Percentiles rank a stretch among this genome's conserved stretches.
Evolutionary conservation across 2,113 vertebrate genomes (phyloP).

Genomic region (Rafetus swinhoei): DNA sequence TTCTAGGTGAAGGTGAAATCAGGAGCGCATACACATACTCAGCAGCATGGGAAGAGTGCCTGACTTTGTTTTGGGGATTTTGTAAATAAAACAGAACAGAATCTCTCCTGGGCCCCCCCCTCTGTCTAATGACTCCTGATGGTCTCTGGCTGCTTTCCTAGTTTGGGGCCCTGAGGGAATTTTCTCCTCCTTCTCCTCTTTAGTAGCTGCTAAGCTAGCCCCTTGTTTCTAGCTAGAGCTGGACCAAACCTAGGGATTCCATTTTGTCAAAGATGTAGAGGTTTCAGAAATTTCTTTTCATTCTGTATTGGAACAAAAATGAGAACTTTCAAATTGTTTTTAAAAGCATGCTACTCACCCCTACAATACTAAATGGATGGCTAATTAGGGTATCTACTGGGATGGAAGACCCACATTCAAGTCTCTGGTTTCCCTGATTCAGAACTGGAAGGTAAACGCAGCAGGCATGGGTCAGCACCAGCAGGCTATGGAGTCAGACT

Average conservation of each 20-base stretch:
- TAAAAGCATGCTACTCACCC: background rate
- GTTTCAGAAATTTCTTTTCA: background rate
- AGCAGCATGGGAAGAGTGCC: background rate
- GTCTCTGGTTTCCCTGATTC: background rate
- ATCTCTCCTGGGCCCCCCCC: background rate
- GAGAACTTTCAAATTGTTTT: background rate
- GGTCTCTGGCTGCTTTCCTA: background rate
- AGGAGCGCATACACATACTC: background rate
- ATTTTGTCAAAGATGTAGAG: background rate
- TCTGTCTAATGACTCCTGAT: background rate
- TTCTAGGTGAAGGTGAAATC: background rate
- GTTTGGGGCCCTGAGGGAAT: accelerated
- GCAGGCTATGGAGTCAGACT: background rate
- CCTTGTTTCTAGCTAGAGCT: background rate
- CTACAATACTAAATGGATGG: background rate
- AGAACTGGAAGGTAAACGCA: background rate
- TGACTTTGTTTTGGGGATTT: background rate
- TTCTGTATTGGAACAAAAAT: background rate
- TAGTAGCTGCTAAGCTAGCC: background rate
- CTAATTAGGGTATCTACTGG: accelerated
- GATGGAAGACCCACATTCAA: background rate
- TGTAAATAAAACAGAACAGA: background rate
- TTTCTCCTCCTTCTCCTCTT: background rate
- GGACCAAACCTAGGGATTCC: background rate
- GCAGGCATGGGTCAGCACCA: background rate